A percentile compares a stretch with the other conserved stretches of the same genome.
These are phyloP conservation scores for Hypomecis atomaria DNA, from an alignment of 2,888 invertebrate species.

Conservation along the genomic window DNA sequence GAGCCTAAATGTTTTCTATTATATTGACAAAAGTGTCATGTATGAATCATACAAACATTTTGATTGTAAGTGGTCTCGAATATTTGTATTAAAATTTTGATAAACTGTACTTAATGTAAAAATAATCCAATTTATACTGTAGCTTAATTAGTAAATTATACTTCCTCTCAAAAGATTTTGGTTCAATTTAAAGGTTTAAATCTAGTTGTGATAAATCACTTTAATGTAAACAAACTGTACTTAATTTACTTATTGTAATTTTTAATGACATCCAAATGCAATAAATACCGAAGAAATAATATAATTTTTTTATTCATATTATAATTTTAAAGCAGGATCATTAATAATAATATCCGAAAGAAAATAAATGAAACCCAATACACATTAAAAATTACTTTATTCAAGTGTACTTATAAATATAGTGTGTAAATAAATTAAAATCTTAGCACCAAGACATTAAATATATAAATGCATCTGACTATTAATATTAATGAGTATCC, in stretches of 20 bases:
- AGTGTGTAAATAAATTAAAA: constrained; percentile 33
- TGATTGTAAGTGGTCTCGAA: too few relatives aligned
- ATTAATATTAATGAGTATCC: constrained; percentile 72
- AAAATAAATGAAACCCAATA: background rate
- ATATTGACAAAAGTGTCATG: too few relatives aligned
- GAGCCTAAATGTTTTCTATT: too few relatives aligned
- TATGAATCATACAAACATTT: too few relatives aligned
- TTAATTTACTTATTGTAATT: constrained; percentile 3
- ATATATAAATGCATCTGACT: constrained; percentile 80
- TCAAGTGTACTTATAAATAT: constrained; percentile 19
- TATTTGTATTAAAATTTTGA: too few relatives aligned
- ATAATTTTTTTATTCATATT: background rate
- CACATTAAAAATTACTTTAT: constrained; percentile 14
- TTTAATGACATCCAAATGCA: constrained; percentile 1
- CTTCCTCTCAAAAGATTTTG: background rate
- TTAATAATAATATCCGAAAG: background rate
- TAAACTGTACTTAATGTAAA: background rate
- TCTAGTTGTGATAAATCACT: background rate
- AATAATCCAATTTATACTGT: background rate
- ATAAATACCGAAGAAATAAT: constrained; percentile 8
- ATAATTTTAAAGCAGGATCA: too few relatives aligned
- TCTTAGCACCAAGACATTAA: constrained; percentile 69
- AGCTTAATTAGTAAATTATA: background rate
- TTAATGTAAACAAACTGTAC: constrained; percentile 7
- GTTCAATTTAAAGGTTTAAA: background rate